Conservation (phyloP, 2,797 vertebrate genomes). For the Pangasius djambal region DNA sequence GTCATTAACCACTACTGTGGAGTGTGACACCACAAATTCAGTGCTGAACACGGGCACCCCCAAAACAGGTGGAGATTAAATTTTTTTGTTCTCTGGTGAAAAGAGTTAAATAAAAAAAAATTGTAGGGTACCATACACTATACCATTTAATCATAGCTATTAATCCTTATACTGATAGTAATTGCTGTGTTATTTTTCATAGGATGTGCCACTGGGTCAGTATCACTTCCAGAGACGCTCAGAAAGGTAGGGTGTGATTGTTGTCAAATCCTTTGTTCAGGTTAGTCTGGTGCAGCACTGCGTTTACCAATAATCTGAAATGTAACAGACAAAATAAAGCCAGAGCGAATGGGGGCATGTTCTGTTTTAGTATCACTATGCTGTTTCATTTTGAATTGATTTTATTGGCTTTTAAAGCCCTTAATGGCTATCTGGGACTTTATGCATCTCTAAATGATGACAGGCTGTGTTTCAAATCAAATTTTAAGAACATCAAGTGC, state of each 20-base stretch:
- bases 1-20: too few relatives aligned
- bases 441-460: background rate
- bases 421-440: background rate
- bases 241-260: conserved; percentile 66
- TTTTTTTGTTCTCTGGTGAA: background rate
- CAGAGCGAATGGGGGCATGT: background rate
- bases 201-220: conserved; percentile 96
- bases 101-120: background rate
- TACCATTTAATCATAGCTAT: background rate
- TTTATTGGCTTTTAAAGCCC: background rate
- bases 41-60: background rate
- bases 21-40: too few relatives aligned
- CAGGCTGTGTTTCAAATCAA: background rate
- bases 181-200: conserved; percentile 14
- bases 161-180: background rate
- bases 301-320: background rate
- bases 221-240: conserved; percentile 91
- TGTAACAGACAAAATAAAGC: background rate
- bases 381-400: background rate
- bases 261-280: background rate
- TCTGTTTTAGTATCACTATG: background rate
- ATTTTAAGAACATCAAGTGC: background rate
- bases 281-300: background rate
- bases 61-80: background rate
- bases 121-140: background rate